phyloP scores from a whole-genome alignment of 1,140 invertebrate genomes.

The Danaus melanippus region DNA sequence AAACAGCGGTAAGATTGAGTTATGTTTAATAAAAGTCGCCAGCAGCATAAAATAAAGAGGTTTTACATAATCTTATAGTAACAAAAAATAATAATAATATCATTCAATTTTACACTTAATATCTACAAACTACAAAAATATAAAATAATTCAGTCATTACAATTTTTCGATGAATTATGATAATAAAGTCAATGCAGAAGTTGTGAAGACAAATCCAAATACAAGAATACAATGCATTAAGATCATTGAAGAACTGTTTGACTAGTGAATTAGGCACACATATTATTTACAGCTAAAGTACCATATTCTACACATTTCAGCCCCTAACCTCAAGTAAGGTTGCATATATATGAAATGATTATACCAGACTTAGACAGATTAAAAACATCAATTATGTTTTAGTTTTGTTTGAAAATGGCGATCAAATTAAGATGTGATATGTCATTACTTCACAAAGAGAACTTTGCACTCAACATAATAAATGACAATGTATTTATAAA shows the following conservation, averaged over 20 bases:
- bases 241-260: constrained; percentile 8
- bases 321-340: too few relatives aligned
- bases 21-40: too few relatives aligned
- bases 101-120: constrained; percentile 6
- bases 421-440: constrained; percentile 9
- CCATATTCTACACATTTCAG: too few relatives aligned
- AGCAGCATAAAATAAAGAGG: too few relatives aligned
- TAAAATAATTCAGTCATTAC: constrained; percentile 16
- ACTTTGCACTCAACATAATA: constrained; percentile 1
- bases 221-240: constrained; percentile 3
- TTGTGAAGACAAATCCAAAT: constrained; percentile 4
- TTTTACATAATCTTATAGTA: too few relatives aligned
- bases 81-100: constrained; percentile 1
- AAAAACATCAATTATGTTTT: too few relatives aligned
- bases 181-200: constrained; percentile 6
- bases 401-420: too few relatives aligned
- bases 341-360: too few relatives aligned
- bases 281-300: constrained; percentile 6
- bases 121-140: constrained; percentile 16
- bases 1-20: too few relatives aligned
- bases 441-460: constrained; percentile 9
- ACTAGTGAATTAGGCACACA: constrained; percentile 12
- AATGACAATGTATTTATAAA: constrained; percentile 1
- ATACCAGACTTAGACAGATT: too few relatives aligned
- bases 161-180: constrained; percentile 7